Evolutionary conservation across 2,888 invertebrate genomes (phyloP).

Genomic region (Thecocarcelia acutangulata): DNA sequence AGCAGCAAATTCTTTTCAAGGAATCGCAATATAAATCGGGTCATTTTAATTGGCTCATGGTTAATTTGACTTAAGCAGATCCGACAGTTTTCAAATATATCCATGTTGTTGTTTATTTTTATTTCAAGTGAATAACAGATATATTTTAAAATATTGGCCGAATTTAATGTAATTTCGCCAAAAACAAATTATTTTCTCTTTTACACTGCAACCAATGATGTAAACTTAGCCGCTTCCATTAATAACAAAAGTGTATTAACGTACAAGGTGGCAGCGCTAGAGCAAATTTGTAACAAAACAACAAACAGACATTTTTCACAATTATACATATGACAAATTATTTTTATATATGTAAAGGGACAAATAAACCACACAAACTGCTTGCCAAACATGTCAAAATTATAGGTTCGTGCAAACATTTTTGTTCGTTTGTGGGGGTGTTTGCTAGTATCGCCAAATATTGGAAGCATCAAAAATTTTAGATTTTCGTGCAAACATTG

Average conservation of each 20-base stretch:
- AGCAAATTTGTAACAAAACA: neutral
- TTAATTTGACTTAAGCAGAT: conserved; percentile 57
- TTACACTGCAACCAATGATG: conserved; percentile 26
- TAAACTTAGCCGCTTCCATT: neutral
- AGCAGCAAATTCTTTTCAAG: conserved; percentile 53
- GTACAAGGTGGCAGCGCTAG: neutral
- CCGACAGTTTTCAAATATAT: conserved; percentile 60
- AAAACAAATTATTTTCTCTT: conserved; percentile 14
- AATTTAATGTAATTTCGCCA: conserved; percentile 61
- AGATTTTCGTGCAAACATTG: no score
- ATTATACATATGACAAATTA: no score
- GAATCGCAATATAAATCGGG: conserved; percentile 51
- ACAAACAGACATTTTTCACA: no score
- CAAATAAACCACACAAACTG: no score
- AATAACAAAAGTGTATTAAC: neutral
- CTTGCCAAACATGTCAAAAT: no score
- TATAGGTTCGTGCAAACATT: no score
- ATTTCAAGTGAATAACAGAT: conserved; percentile 26
- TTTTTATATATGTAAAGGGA: no score
- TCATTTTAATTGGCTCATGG: conserved; percentile 66
- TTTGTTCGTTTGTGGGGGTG: no score
- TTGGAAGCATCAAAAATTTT: no score
- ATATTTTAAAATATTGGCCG: conserved; percentile 28
- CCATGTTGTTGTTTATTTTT: conserved; percentile 51
- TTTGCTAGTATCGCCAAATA: no score